Evolutionary conservation across 2,797 vertebrate genomes (phyloP).

Genomic region (Fundulus diaphanus): DNA sequence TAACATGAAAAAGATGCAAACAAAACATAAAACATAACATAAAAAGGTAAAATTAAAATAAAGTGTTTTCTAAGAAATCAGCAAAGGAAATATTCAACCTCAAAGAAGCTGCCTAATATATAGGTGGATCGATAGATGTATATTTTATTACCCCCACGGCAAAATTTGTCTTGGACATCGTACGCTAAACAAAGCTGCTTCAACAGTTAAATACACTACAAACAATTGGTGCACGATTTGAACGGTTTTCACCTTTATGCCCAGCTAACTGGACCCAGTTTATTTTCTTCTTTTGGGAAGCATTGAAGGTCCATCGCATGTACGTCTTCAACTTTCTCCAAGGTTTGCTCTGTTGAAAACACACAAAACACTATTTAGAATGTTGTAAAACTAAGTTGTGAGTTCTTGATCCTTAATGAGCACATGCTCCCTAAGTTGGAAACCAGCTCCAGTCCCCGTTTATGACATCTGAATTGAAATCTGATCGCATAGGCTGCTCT

Average conservation of each 20-base stretch:
- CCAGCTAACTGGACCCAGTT: constrained; percentile 97
- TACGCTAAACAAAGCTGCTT: too few species aligned
- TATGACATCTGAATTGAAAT: constrained; percentile 21
- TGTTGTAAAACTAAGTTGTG: background rate
- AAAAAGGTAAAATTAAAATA: too few species aligned
- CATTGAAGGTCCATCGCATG: constrained; percentile 91
- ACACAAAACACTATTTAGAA: constrained; percentile 30
- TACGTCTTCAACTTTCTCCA: constrained; percentile 96
- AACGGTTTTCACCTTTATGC: constrained; percentile 87
- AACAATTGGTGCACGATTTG: too few species aligned
- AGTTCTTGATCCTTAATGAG: background rate
- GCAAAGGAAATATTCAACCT: background rate
- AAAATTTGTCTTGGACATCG: too few species aligned
- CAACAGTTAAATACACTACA: too few species aligned
- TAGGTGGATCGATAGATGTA: background rate
- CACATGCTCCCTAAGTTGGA: background rate
- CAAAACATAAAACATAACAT: too few species aligned
- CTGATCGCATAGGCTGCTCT: constrained; percentile 27
- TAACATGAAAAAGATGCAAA: background rate
- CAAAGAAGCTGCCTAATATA: background rate
- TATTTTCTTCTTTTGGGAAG: constrained; percentile 89
- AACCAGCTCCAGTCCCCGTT: constrained; percentile 2
- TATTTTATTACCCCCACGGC: too few species aligned
- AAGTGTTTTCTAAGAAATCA: background rate
- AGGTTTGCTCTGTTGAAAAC: constrained; percentile 84